Percentiles rank a stretch among this genome's conserved stretches.
These are phyloP conservation scores for Bovichtus variegatus DNA, from an alignment of 2,797 vertebrate species.

Conservation along the genomic window DNA sequence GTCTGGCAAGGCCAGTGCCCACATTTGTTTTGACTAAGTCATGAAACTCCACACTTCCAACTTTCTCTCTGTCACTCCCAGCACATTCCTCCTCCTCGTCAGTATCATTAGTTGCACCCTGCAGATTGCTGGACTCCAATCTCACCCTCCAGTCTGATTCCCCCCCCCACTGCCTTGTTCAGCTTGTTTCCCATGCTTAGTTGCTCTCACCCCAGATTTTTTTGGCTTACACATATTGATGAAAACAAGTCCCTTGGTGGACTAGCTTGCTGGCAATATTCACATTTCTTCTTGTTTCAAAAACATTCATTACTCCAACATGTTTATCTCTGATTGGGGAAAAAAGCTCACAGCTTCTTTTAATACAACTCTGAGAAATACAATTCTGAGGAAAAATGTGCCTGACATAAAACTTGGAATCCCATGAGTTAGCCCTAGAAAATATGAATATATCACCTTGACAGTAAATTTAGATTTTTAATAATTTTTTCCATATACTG, in stretches of 20 bases:
- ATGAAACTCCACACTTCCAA: conserved; percentile 70
- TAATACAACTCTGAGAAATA: conserved; percentile 23
- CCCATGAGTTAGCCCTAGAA: not conserved
- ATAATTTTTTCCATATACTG: not conserved
- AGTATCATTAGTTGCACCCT: conserved; percentile 62
- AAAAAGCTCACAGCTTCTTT: conserved; percentile 40
- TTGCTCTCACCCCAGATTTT: conserved; percentile 44
- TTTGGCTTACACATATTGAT: conserved; percentile 51
- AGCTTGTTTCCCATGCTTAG: conserved; percentile 58
- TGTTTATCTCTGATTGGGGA: conserved; percentile 52
- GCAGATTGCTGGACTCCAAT: conserved; percentile 42
- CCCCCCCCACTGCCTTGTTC: not conserved
- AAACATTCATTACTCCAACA: conserved; percentile 52
- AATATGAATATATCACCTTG: conserved; percentile 22
- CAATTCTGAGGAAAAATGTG: conserved; percentile 24
- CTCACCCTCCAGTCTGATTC: conserved; percentile 29
- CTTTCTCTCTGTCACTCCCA: conserved; percentile 37
- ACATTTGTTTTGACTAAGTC: conserved; percentile 76
- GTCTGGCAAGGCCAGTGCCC: conserved; percentile 54
- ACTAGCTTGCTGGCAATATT: conserved; percentile 48
- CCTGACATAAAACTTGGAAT: conserved; percentile 16
- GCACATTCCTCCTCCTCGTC: conserved; percentile 61
- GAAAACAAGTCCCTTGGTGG: conserved; percentile 59
- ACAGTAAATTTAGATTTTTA: conserved; percentile 17
- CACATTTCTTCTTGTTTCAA: conserved; percentile 37